These are phyloP conservation scores for Drosophila ficusphila DNA, from an alignment of 1,140 invertebrate genomes.

Conservation along the genomic window DNA sequence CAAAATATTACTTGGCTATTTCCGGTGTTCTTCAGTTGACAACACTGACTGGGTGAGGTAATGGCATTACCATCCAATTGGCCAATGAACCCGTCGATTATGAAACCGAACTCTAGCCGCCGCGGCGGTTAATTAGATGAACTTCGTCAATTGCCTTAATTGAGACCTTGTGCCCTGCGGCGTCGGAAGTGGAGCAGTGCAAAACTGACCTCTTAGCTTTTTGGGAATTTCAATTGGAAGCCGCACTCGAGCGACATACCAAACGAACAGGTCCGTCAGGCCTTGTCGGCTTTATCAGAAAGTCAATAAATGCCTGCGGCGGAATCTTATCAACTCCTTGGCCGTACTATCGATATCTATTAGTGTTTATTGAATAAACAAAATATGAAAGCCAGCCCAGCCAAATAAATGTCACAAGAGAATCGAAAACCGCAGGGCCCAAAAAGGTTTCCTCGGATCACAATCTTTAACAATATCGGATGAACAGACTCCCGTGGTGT, in stretches of 20 bases:
- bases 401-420: slow-evolving; percentile 59
- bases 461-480: slow-evolving; percentile 76
- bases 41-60: slow-evolving; percentile 19
- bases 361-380: slow-evolving; percentile 58
- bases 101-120: slow-evolving; percentile 36
- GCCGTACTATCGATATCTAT: slow-evolving; percentile 55
- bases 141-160: slow-evolving; percentile 71
- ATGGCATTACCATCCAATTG: slow-evolving; percentile 42
- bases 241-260: neutral
- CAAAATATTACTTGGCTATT: neutral
- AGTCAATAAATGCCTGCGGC: slow-evolving; percentile 32
- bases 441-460: slow-evolving; percentile 71
- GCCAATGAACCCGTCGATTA: slow-evolving; percentile 61
- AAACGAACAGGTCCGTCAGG: slow-evolving; percentile 19
- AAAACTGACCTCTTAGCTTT: slow-evolving; percentile 64
- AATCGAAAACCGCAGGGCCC: slow-evolving; percentile 41
- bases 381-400: slow-evolving; percentile 31
- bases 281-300: slow-evolving; percentile 69
- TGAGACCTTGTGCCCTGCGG: slow-evolving; percentile 50
- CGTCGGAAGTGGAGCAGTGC: slow-evolving; percentile 66
- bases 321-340: slow-evolving; percentile 57
- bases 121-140: slow-evolving; percentile 37
- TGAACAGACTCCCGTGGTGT: slow-evolving; percentile 73
- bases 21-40: neutral
- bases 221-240: slow-evolving; percentile 37